Evolutionary conservation across 2,797 vertebrate genomes (phyloP).

Genomic region (Champsocephalus esox): DNA sequence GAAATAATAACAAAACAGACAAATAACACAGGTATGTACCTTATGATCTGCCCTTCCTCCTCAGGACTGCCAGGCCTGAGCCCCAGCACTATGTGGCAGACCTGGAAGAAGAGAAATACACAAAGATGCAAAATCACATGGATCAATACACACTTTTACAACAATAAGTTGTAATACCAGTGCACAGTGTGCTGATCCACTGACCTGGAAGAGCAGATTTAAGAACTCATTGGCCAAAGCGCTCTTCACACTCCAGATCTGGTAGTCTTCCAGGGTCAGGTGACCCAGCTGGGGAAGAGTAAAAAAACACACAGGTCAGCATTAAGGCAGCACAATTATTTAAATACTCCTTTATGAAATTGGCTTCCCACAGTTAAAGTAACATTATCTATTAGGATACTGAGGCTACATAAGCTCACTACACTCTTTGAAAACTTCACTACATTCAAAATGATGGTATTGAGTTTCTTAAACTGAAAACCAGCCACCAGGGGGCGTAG

Average conservation of each 20-base stretch:
- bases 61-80: slow-evolving; percentile 94
- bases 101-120: slow-evolving; percentile 79
- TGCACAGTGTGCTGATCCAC: not conserved
- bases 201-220: slow-evolving; percentile 98
- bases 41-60: slow-evolving; percentile 98
- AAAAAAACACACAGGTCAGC: slow-evolving; percentile 33
- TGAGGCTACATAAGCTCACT: no score
- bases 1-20: not conserved
- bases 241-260: slow-evolving; percentile 99
- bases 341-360: no score
- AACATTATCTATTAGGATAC: no score
- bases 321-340: no score
- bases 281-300: slow-evolving; percentile 87
- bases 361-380: no score
- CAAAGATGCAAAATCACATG: slow-evolving; percentile 10
- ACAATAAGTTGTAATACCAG: rapidly evolving
- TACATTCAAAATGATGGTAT: no score
- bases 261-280: slow-evolving; percentile 97
- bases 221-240: slow-evolving; percentile 97
- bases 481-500: no score
- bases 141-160: not conserved
- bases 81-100: slow-evolving; percentile 97
- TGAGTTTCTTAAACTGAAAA: no score
- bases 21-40: slow-evolving; percentile 75
- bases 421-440: no score